Evolutionary conservation across 2,113 vertebrate species (phyloP).

Genomic region (Micromys minutus): DNA sequence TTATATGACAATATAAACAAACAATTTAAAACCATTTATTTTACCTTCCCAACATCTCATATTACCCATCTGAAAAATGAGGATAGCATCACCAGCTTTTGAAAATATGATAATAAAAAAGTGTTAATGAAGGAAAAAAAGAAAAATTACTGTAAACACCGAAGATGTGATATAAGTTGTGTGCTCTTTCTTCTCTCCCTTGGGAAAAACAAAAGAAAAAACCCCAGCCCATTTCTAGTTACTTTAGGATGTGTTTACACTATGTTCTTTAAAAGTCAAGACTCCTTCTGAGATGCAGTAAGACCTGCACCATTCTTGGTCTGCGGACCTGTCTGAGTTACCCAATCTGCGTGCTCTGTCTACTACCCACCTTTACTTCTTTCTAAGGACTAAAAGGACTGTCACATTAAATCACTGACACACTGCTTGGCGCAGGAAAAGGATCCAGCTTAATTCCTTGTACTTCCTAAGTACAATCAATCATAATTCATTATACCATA

Average conservation of each 20-base stretch:
- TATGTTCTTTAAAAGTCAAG: background rate
- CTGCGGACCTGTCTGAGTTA: background rate
- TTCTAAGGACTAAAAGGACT: background rate
- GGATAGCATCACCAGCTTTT: background rate
- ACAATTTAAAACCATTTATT: constrained; percentile 30
- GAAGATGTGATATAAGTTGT: background rate
- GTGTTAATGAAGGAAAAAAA: constrained; percentile 2
- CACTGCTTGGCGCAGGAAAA: background rate
- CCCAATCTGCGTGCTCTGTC: background rate
- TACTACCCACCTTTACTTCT: background rate
- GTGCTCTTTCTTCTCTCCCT: background rate
- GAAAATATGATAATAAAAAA: background rate
- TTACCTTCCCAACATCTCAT: constrained; percentile 47
- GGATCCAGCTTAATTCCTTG: background rate
- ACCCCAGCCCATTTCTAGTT: background rate
- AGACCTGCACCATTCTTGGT: background rate
- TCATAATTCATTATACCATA: background rate
- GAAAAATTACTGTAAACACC: background rate
- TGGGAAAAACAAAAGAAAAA: background rate
- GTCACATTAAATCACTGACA: background rate
- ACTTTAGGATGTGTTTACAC: constrained; percentile 36
- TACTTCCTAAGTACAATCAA: background rate
- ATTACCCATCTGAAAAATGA: background rate
- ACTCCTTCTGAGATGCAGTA: background rate
- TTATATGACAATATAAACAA: constrained; percentile 26